Evolutionary conservation across 2,888 invertebrate species (phyloP), one percentile per base, ranked within the genome.

Genomic region (Ophion obscuratus): DNA sequence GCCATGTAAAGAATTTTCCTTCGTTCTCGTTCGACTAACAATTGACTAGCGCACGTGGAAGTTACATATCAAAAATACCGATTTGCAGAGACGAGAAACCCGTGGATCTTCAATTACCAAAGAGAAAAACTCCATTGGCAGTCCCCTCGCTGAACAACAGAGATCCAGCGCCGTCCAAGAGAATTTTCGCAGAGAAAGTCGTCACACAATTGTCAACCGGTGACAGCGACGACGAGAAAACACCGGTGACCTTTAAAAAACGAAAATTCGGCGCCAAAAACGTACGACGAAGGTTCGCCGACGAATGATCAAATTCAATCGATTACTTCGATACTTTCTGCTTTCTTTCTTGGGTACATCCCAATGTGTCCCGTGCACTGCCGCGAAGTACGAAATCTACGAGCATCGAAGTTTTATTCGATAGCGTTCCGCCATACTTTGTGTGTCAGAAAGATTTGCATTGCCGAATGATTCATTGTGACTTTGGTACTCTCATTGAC

Each of bases 101-200:
- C 24, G 93, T 97, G 1, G 97, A 98, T 93, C 95, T 97, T 68
- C 96, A 98, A 91, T 93, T 98, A 81, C 98, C 98, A 0, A 94
- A 94, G 67, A 94, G 95, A 82, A 88, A 89, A 44, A 73, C 88
- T 0, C 91, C 94, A 0, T 86, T 89, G 47, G 89, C 89, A 5
- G 89, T 94, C 1, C 95, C 95, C 3, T 94, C 95, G 0, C 95
- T 96, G 0, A 87, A 85, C 11, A 89, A 83, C 31, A 64, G 79
- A 2, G 92, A 95, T 75, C 93, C 95, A 62, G 94, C 95, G 83
- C 95, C 95, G 0, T 93, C 95, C 64, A 94, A 94, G 64, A 94
- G 93, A 71, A 95, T 95, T 88, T 97, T 97, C 90, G 95, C 95
- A 89, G 96, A 97, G 90, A 96, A 96, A 91, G 95, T 95, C 0